A percentile compares a stretch with the other conserved stretches of the same genome.
phyloP scores from a whole-genome alignment of 2,113 vertebrate species.

The Stercorarius parasiticus region DNA sequence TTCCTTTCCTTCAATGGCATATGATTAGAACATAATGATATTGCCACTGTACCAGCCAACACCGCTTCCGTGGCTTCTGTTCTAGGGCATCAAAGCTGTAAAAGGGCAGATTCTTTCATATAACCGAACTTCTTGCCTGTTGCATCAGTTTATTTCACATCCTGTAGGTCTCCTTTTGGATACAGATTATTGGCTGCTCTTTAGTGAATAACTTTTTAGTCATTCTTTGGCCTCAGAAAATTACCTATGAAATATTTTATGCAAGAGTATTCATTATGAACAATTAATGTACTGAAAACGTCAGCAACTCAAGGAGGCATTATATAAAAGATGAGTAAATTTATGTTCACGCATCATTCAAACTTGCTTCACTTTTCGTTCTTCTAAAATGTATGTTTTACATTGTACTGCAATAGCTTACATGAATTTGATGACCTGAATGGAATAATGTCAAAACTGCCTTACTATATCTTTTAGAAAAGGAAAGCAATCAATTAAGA shows the following conservation, averaged over 20 bases:
- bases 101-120: background rate
- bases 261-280: conserved; percentile 68
- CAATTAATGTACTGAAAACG: conserved; percentile 68
- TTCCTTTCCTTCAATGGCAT: background rate
- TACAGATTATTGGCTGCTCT: conserved; percentile 63
- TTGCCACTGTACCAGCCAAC: background rate
- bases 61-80: background rate
- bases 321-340: conserved; percentile 38
- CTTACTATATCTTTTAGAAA: background rate
- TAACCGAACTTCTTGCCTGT: conserved; percentile 18
- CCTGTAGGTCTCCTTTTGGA: conserved; percentile 1
- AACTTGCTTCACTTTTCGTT: conserved; percentile 40
- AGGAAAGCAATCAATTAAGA: conserved; percentile 4
- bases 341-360: background rate
- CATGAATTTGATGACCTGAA: conserved; percentile 19
- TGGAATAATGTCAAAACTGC: conserved; percentile 26
- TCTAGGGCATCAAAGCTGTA: conserved; percentile 15
- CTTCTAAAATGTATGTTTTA: background rate
- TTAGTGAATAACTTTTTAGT: conserved; percentile 64
- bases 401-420: background rate
- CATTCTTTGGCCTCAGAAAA: conserved; percentile 67
- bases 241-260: conserved; percentile 61
- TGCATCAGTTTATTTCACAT: conserved; percentile 53
- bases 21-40: background rate
- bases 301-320: conserved; percentile 47